These are phyloP conservation scores for Agrypnus murinus DNA, from an alignment of 2,888 invertebrate species.

Conservation along the genomic window DNA sequence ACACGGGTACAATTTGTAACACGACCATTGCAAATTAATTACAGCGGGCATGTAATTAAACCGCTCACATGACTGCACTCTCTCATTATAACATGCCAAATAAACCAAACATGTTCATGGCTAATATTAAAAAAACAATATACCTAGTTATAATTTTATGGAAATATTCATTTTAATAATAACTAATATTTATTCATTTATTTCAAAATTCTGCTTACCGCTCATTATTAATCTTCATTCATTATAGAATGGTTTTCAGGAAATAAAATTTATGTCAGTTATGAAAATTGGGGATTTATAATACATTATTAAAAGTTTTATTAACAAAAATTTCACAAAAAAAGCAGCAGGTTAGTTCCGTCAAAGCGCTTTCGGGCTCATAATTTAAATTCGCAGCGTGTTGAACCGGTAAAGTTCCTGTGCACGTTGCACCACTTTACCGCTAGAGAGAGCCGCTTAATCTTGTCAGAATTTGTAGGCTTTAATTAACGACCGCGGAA, in stretches of 20 bases:
- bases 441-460: slow-evolving; percentile 58
- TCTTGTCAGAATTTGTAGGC: slow-evolving; percentile 61
- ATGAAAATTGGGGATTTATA: slow-evolving; percentile 39
- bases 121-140: slow-evolving; percentile 40
- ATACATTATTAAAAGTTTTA: neutral
- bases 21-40: slow-evolving; percentile 47
- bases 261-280: too few relatives aligned
- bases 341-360: slow-evolving; percentile 28
- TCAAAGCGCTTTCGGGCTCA: slow-evolving; percentile 31
- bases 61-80: slow-evolving; percentile 42
- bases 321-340: slow-evolving; percentile 48
- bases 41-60: slow-evolving; percentile 46
- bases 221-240: too few relatives aligned
- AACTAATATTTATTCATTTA: too few relatives aligned
- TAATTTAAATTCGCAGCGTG: slow-evolving; percentile 54
- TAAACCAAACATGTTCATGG: slow-evolving; percentile 37
- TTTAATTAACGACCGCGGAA: slow-evolving; percentile 58
- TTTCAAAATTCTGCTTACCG: too few relatives aligned
- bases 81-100: slow-evolving; percentile 40
- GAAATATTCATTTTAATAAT: too few relatives aligned
- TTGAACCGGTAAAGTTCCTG: slow-evolving; percentile 54
- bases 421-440: slow-evolving; percentile 59
- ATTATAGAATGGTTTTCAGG: too few relatives aligned
- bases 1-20: slow-evolving; percentile 35
- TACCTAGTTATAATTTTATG: slow-evolving; percentile 14